phyloP scores from a whole-genome alignment of 2,113 vertebrate genomes.

The Saccopteryx leptura region DNA sequence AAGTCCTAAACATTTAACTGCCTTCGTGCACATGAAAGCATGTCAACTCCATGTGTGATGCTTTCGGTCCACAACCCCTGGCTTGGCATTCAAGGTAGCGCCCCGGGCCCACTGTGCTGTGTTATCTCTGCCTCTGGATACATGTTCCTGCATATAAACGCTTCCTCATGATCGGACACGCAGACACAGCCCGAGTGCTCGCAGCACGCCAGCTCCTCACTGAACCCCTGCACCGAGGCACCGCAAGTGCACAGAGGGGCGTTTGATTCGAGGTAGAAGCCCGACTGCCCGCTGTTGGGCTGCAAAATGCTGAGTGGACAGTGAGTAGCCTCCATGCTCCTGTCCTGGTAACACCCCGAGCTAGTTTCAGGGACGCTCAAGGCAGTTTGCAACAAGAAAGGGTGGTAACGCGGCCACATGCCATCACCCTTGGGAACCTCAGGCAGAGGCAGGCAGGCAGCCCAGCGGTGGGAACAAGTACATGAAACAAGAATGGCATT shows the following conservation, averaged over 20 bases:
- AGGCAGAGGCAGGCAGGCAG: neutral
- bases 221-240: neutral
- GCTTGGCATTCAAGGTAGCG: no score
- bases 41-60: rapidly evolving
- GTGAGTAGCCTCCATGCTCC: neutral
- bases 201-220: neutral
- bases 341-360: rapidly evolving
- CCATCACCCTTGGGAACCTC: neutral
- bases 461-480: conserved; percentile 26
- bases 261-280: neutral
- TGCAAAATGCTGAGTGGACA: rapidly evolving
- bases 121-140: neutral
- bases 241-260: neutral
- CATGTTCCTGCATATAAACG: neutral
- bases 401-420: neutral
- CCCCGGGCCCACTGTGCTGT: rapidly evolving
- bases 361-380: neutral
- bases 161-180: neutral
- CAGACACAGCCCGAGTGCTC: neutral
- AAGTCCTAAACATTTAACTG: neutral
- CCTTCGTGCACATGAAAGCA: neutral
- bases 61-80: neutral
- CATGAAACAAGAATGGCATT: conserved; percentile 82
- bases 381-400: neutral
- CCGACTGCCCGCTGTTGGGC: rapidly evolving